Evolutionary conservation across 1,140 invertebrate species (phyloP), one percentile per base, ranked within the genome.

Genomic region (fruit fly (Drosophila melanogaster)): DNA sequence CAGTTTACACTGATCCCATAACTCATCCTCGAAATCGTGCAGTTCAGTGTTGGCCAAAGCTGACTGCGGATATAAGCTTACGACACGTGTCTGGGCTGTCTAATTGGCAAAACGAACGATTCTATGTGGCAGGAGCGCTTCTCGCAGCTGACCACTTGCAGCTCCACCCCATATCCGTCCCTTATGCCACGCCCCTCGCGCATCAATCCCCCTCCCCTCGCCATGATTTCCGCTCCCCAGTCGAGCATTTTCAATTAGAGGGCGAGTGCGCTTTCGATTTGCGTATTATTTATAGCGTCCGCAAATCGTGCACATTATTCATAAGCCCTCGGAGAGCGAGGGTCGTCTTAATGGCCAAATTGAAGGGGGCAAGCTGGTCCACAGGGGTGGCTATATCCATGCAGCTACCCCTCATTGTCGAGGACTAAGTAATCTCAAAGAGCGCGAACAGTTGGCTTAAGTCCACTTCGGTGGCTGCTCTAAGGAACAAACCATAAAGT

Each of bases 281-380:
- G 84, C 83, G 84, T 87, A 87, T 87, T 87, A 87, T 87, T 87
- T 87, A 87, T 87, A 79, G 79, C 79, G 79, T 77, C 77, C 79
- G 75, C 75, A 83, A 87, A 87, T 89, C 83, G 83, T 87, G 79
- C 84, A 74, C 83, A 87, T 87, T 87, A 87, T 87, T 87, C 83
- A 87, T 87, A 87, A 89, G 83, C 83, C 66, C 64, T 65, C 37
- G 33, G 60, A 38, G 46, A 40, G 60, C 35, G 71, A 62, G 77
- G 57, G 79, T 41, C 75, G 70, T 76, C 84, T 86, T 86, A 86
- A 86, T 86, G 83, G 59, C 30, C 54, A 60, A 43, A 47, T 43
- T 33, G 65, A 37, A 35, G 43, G 17, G 57, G 43, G 40, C 33
- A 37, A 33, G 22, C 22, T 47, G 44, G 19, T 49, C 51, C 46